Conservation (phyloP, 2,888 invertebrate genomes). For the Mythimna albipuncta region DNA sequence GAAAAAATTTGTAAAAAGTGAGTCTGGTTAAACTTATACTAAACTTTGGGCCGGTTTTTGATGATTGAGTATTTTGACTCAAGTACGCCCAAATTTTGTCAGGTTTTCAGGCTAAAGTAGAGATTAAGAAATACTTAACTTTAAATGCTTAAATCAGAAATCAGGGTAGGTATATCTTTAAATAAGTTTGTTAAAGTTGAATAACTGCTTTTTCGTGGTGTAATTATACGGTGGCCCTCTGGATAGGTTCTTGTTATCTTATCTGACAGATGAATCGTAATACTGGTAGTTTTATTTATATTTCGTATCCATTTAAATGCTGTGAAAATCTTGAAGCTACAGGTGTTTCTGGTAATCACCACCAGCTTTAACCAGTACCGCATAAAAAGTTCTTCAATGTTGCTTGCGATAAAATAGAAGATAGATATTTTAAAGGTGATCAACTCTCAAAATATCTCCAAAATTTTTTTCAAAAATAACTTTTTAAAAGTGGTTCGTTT, state of each 20-base stretch:
- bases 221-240: background rate
- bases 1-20: background rate
- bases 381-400: background rate
- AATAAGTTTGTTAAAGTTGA: background rate
- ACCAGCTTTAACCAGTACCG: background rate
- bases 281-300: background rate
- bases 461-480: conserved; percentile 3
- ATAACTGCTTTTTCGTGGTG: too few species aligned
- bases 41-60: too few species aligned
- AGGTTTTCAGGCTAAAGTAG: too few species aligned
- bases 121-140: too few species aligned
- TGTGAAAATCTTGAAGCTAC: too few species aligned
- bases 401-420: background rate
- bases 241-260: background rate
- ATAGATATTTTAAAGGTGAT: too few species aligned
- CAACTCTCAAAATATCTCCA: background rate
- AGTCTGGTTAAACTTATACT: background rate
- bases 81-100: too few species aligned
- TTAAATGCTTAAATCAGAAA: too few species aligned
- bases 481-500: background rate
- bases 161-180: too few species aligned
- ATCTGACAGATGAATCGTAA: background rate
- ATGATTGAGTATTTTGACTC: too few species aligned
- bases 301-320: background rate
- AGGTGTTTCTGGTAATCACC: too few species aligned